Evolutionary conservation across 2,797 vertebrate species (phyloP).

Genomic region (Oreortyx pictus): DNA sequence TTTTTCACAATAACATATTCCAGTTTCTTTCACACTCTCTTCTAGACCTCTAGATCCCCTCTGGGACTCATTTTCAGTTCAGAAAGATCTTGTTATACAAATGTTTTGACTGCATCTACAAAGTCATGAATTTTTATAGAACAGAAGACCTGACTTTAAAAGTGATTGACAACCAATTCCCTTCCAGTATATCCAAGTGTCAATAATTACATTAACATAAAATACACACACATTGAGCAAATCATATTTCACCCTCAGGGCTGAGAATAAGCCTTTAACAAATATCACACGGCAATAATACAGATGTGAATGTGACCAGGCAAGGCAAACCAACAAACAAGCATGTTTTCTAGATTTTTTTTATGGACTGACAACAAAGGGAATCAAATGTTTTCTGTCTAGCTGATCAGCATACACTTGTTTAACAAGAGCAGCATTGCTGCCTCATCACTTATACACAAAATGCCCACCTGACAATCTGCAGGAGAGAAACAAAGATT

Average conservation of each 20-base stretch:
- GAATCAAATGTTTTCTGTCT: not conserved
- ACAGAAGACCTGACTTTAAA: not conserved
- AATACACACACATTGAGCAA: fast-evolving
- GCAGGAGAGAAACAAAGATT: not conserved
- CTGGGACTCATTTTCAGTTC: constrained; percentile 20
- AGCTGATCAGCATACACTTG: fast-evolving
- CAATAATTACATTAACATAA: not conserved
- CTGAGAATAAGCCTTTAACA: not conserved
- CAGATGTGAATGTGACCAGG: not conserved
- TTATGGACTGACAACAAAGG: not conserved
- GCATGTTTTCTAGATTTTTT: not conserved
- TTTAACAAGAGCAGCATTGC: not conserved
- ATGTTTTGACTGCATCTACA: constrained; percentile 44
- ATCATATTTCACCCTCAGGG: not conserved
- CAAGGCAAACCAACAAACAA: not conserved
- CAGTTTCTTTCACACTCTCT: not conserved
- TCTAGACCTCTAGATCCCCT: not conserved
- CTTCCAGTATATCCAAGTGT: not conserved
- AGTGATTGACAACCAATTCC: not conserved
- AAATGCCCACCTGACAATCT: not conserved
- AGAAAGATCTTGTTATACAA: constrained; percentile 13
- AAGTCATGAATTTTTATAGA: constrained; percentile 22
- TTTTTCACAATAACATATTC: not conserved
- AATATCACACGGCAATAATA: not conserved
- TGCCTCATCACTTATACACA: fast-evolving